Conservation (phyloP, 2,113 vertebrate genomes). For the Narcine bancroftii region DNA sequence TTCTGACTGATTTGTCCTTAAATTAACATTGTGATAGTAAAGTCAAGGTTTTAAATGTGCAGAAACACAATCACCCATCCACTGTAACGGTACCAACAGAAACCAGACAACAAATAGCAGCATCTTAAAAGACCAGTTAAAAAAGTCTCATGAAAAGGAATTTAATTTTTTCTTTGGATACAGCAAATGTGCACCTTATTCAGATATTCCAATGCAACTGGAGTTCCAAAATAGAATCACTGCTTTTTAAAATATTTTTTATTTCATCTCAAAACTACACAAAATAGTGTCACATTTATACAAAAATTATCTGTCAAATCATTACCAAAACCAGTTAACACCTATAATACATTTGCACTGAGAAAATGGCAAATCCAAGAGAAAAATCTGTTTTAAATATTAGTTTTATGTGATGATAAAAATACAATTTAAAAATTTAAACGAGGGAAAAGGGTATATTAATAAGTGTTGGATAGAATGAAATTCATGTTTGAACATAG, state of each 20-base stretch:
- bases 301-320: not conserved
- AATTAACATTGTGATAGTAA: too few relatives aligned
- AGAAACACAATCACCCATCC: too few relatives aligned
- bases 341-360: not conserved
- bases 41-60: too few relatives aligned
- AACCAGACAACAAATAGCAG: too few relatives aligned
- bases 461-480: not conserved
- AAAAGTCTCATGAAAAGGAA: too few relatives aligned
- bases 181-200: too few relatives aligned
- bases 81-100: too few relatives aligned
- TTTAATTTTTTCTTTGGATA: too few relatives aligned
- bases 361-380: not conserved
- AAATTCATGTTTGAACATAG: not conserved
- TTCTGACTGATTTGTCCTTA: too few relatives aligned
- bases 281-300: slow-evolving; percentile 28
- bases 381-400: not conserved
- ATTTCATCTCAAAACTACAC: slow-evolving; percentile 5
- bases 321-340: not conserved
- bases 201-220: too few relatives aligned
- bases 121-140: too few relatives aligned
- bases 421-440: not conserved
- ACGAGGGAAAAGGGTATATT: not conserved
- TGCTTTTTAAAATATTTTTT: not conserved
- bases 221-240: not conserved
- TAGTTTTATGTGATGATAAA: not conserved